Evolutionary conservation across 2,888 invertebrate genomes (phyloP).

Genomic region (Cephus nigrinus): DNA sequence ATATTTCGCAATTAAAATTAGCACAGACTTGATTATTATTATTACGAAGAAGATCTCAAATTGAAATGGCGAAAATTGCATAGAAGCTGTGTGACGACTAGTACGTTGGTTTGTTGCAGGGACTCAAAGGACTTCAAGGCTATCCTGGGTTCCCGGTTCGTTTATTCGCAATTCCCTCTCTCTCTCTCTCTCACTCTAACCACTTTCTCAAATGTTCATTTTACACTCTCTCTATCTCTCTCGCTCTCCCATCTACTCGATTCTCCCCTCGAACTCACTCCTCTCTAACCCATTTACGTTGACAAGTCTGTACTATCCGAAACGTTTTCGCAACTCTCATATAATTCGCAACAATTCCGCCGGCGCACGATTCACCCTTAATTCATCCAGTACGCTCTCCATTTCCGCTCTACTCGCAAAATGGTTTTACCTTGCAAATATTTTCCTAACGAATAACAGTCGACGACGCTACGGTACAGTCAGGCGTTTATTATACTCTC

Average conservation of each 20-base stretch:
- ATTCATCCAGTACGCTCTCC: neutral
- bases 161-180: slow-evolving; percentile 41
- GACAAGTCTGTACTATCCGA: no score
- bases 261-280: slow-evolving; percentile 8
- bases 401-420: neutral
- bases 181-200: slow-evolving; percentile 1
- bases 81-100: slow-evolving; percentile 18
- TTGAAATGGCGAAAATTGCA: neutral
- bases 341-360: neutral
- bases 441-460: no score
- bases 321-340: neutral
- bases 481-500: no score
- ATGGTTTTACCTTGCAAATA: no score
- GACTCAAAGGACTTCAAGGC: slow-evolving; percentile 69
- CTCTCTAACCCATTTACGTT: neutral
- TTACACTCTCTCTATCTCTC: neutral
- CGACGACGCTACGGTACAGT: no score
- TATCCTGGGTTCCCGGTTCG: slow-evolving; percentile 72
- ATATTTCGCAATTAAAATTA: no score
- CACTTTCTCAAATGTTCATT: no score
- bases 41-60: neutral
- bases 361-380: neutral
- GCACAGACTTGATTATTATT: no score
- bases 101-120: slow-evolving; percentile 68
- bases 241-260: neutral